Conservation (phyloP, 2,888 invertebrate species). For the Pterostichus madidus region DNA sequence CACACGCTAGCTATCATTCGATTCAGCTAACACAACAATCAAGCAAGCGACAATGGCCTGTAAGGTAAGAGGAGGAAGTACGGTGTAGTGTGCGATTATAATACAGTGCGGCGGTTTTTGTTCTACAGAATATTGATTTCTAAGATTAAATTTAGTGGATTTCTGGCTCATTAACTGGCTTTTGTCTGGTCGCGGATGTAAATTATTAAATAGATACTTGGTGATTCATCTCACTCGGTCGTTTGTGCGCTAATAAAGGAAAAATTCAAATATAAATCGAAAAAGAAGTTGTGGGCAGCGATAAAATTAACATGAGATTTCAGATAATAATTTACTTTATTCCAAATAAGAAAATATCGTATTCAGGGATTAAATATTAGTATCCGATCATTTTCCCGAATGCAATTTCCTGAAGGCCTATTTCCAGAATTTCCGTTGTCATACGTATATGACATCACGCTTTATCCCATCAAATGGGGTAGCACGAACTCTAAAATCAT, state of each 20-base stretch:
- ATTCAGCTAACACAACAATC: conserved; percentile 61
- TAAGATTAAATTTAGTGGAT: conserved; percentile 14
- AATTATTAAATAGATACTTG: neutral
- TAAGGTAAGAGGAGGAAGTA: conserved; percentile 54
- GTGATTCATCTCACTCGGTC: neutral
- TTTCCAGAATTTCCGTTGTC: no score
- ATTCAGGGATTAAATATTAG: neutral
- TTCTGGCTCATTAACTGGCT: conserved; percentile 4
- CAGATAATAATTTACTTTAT: neutral
- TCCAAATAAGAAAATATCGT: neutral
- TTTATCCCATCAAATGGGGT: no score
- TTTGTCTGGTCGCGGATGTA: neutral
- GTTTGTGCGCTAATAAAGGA: conserved; percentile 6
- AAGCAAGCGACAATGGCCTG: conserved; percentile 59
- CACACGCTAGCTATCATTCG: conserved; percentile 57
- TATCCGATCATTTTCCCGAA: no score
- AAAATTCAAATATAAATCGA: neutral
- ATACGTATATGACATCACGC: no score
- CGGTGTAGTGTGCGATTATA: conserved; percentile 56
- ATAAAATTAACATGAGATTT: neutral
- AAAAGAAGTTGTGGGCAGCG: no score
- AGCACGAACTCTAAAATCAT: no score
- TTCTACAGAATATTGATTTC: conserved; percentile 6
- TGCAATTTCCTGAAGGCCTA: no score
- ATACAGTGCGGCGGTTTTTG: conserved; percentile 9